A percentile compares a stretch with the other conserved stretches of the same genome.
phyloP scores from a whole-genome alignment of 2,888 invertebrate genomes.

The Habroteleia sp. region DNA sequence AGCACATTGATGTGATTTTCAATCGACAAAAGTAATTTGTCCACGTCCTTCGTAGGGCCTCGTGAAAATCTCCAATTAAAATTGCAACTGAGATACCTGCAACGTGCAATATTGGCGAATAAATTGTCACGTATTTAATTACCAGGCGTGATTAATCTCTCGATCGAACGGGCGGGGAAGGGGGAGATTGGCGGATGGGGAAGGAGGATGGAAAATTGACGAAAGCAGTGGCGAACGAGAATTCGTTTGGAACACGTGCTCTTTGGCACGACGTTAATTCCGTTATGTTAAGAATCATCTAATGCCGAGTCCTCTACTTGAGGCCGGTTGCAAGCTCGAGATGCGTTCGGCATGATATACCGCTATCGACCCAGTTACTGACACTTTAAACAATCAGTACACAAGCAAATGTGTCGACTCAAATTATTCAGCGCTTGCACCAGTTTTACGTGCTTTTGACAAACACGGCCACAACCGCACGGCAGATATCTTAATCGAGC shows the following conservation, averaged over 20 bases:
- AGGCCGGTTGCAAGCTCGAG: constrained; percentile 7
- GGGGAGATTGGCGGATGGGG: background rate
- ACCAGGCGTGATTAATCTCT: constrained; percentile 40
- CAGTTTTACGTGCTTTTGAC: constrained; percentile 35
- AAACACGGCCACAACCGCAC: constrained; percentile 33
- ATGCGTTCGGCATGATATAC: constrained; percentile 52
- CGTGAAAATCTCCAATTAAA: constrained; percentile 56
- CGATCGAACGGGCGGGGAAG: background rate
- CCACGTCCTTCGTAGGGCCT: constrained; percentile 54
- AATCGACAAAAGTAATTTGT: constrained; percentile 63
- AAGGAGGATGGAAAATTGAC: background rate
- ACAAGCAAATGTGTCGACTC: constrained; percentile 49
- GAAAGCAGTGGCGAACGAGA: background rate
- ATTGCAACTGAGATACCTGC: constrained; percentile 14
- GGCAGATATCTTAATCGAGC: constrained; percentile 26
- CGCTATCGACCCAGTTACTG: constrained; percentile 58
- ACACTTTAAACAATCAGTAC: constrained; percentile 59
- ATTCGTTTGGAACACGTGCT: constrained; percentile 6
- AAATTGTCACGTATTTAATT: constrained; percentile 17
- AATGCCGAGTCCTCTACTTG: constrained; percentile 25
- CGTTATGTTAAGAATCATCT: constrained; percentile 8
- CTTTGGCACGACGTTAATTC: background rate
- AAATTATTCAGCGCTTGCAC: constrained; percentile 30
- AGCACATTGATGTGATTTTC: constrained; percentile 61
- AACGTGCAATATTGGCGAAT: constrained; percentile 8